These are phyloP conservation scores for Dryobotodes eremita DNA, from an alignment of 2,888 invertebrate genomes.

Conservation along the genomic window DNA sequence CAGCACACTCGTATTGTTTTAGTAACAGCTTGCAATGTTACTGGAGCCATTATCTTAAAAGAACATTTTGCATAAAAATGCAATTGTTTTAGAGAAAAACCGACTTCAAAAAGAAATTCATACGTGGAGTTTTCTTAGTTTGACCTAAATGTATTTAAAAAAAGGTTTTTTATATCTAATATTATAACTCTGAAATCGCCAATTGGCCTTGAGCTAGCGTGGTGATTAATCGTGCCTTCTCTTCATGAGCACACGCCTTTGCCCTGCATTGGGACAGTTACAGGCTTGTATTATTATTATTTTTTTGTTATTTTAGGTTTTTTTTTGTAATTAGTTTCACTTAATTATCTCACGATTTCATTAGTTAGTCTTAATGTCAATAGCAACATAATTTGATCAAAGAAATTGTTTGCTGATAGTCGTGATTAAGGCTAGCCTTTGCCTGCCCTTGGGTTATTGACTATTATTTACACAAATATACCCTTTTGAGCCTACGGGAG, in stretches of 20 bases:
- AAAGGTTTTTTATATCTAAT: too few species aligned
- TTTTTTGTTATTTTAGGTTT: not conserved
- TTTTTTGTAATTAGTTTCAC: not conserved
- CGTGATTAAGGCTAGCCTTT: not conserved
- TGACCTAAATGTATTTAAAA: too few species aligned
- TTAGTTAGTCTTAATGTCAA: not conserved
- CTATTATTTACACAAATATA: not conserved
- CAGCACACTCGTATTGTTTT: conserved; percentile 12
- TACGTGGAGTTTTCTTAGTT: not conserved
- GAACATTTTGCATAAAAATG: conserved; percentile 10
- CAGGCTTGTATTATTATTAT: too few species aligned
- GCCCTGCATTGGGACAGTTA: too few species aligned
- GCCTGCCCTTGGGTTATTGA: not conserved
- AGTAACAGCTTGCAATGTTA: conserved; percentile 11
- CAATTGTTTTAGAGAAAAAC: not conserved
- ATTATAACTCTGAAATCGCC: not conserved
- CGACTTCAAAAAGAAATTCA: not conserved
- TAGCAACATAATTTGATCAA: not conserved
- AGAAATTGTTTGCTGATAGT: not conserved
- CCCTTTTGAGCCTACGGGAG: not conserved
- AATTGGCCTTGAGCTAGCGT: not conserved
- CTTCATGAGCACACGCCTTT: too few species aligned
- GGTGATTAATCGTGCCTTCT: too few species aligned
- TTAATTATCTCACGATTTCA: not conserved
- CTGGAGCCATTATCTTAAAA: conserved; percentile 7